A percentile compares a stretch with the other conserved stretches of the same genome.
Conservation (phyloP, 2,888 invertebrate species). For the Eupithecia centaureata region DNA sequence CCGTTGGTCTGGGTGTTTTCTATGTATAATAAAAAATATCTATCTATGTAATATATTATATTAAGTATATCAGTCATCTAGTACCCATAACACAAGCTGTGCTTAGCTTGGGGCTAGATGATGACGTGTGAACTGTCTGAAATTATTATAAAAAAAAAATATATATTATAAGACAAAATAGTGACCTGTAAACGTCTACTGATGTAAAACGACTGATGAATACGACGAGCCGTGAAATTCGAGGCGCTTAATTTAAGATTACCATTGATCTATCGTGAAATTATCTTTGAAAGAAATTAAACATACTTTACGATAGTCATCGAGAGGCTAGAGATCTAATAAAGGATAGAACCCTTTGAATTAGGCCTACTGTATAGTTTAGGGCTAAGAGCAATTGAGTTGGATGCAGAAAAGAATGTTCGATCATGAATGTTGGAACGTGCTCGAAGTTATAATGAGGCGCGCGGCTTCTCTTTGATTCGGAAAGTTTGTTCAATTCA, state of each 20-base stretch:
- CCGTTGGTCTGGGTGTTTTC: no score
- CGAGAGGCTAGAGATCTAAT: background rate
- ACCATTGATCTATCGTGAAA: background rate
- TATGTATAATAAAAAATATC: no score
- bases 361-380: background rate
- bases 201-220: no score
- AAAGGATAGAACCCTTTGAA: background rate
- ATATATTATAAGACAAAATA: no score
- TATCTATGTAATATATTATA: no score
- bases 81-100: no score
- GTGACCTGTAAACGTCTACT: no score
- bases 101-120: no score
- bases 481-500: background rate
- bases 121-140: no score
- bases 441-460: background rate
- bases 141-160: no score
- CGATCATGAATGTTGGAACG: background rate
- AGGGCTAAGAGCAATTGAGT: background rate
- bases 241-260: no score
- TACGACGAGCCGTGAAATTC: background rate
- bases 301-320: background rate
- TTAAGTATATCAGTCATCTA: no score
- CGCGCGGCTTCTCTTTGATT: background rate
- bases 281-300: background rate
- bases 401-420: background rate